Conservation (phyloP, 64 coral and sea anemone genomes). For the Montipora foliosa region DNA sequence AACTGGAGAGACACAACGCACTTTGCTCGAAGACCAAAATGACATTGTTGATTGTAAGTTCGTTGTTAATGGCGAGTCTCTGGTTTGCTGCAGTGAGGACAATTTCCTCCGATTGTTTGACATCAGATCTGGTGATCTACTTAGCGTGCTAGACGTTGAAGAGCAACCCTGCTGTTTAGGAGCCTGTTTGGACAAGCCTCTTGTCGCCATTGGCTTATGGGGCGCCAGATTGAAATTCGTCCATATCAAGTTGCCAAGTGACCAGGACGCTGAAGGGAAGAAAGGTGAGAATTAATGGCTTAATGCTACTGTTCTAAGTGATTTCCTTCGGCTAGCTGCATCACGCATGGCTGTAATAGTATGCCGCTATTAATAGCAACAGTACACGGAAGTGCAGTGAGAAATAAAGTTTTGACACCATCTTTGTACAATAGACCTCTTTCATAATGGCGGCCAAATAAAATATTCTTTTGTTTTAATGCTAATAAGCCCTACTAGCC, state of each 20-base stretch:
- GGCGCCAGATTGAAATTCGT: neutral
- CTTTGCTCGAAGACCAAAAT: neutral
- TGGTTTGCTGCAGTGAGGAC: neutral
- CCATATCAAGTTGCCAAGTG: neutral
- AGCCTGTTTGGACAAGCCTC: neutral
- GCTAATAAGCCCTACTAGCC: too few relatives aligned
- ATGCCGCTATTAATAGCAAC: too few relatives aligned
- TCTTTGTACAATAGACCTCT: too few relatives aligned
- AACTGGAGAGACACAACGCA: neutral
- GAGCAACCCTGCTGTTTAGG: neutral
- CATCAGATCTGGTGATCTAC: neutral
- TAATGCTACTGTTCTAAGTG: too few relatives aligned
- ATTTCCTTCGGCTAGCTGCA: too few relatives aligned
- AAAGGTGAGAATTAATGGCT: too few relatives aligned
- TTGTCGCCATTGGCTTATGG: neutral
- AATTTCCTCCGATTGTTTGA: conserved; percentile 18
- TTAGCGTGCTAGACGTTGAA: conserved; percentile 1
- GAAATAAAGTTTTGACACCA: too few relatives aligned
- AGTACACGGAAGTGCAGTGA: too few relatives aligned
- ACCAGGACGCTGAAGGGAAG: too few relatives aligned
- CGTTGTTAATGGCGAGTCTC: neutral
- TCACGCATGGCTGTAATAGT: too few relatives aligned
- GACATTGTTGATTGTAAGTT: conserved; percentile 37
- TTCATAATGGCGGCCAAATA: too few relatives aligned
- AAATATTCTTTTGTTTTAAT: too few relatives aligned